These are phyloP conservation scores for Ectropis crepuscularia DNA, from an alignment of 2,888 invertebrate species.

Conservation along the genomic window DNA sequence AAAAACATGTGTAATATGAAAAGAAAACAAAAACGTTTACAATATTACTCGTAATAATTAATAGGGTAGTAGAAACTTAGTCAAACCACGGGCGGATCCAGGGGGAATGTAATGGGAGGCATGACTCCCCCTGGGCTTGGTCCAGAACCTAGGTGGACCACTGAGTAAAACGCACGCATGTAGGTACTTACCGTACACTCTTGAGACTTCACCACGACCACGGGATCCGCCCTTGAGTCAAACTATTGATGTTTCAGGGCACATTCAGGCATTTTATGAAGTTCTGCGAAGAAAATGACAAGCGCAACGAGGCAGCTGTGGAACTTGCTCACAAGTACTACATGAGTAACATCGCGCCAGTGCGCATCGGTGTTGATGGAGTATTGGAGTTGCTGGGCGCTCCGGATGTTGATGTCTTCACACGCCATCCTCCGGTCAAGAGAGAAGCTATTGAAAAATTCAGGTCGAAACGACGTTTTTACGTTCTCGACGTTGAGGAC, in stretches of 20 bases:
- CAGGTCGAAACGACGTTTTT: slow-evolving; percentile 9
- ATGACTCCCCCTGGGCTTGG: too few relatives aligned
- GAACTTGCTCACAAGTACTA: slow-evolving; percentile 37
- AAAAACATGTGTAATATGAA: too few relatives aligned
- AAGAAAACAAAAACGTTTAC: too few relatives aligned
- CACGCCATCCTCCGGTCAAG: slow-evolving; percentile 20
- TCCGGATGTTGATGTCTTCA: slow-evolving; percentile 16
- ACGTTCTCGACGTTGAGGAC: slow-evolving; percentile 19
- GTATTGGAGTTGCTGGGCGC: slow-evolving; percentile 23
- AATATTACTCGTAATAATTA: too few relatives aligned
- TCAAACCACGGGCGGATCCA: too few relatives aligned
- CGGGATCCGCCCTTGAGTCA: neutral
- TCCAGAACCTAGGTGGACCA: too few relatives aligned
- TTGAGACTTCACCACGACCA: too few relatives aligned
- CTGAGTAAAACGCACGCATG: too few relatives aligned
- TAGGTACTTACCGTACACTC: too few relatives aligned
- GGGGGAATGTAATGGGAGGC: too few relatives aligned
- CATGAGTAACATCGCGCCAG: slow-evolving; percentile 18
- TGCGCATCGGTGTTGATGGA: neutral
- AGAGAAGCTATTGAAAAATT: slow-evolving; percentile 27
- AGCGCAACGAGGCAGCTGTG: slow-evolving; percentile 16
- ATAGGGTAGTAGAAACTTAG: too few relatives aligned
- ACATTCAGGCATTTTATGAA: neutral
- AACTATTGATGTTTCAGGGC: slow-evolving; percentile 2
- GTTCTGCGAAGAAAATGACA: neutral